These are phyloP conservation scores for Eumeta japonica DNA, from an alignment of 1,140 invertebrate genomes.

Conservation along the genomic window DNA sequence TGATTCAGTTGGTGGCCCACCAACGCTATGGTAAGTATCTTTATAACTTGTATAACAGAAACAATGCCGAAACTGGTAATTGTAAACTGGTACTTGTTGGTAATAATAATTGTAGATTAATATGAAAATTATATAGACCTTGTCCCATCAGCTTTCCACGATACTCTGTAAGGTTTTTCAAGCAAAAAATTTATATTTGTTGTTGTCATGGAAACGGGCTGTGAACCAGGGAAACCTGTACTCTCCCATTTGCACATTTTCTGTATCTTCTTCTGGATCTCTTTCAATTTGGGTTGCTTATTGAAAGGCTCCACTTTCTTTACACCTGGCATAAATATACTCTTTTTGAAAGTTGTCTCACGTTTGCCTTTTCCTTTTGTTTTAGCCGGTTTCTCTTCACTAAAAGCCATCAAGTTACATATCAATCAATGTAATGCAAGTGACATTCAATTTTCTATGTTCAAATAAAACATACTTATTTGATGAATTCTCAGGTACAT, in stretches of 20 bases:
- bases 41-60: no score
- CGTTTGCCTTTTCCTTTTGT: slow-evolving; percentile 27
- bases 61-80: no score
- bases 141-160: slow-evolving; percentile 99
- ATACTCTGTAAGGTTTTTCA: slow-evolving; percentile 88
- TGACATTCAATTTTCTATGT: no score
- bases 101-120: no score
- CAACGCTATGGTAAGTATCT: no score
- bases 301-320: slow-evolving; percentile 68
- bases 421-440: no score
- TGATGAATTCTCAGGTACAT: not conserved
- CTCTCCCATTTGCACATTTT: slow-evolving; percentile 78
- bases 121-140: no score
- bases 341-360: slow-evolving; percentile 59
- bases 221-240: slow-evolving; percentile 89
- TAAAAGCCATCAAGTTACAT: no score
- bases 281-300: slow-evolving; percentile 61
- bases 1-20: no score
- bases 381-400: no score
- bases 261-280: slow-evolving; percentile 78
- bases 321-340: slow-evolving; percentile 81
- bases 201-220: slow-evolving; percentile 94
- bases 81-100: no score
- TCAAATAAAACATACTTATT: no score
- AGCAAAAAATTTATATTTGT: slow-evolving; percentile 77